Base-by-base conservation (phyloP, 2,888 invertebrate genomes). In the Agrochola circellaris region DNA sequence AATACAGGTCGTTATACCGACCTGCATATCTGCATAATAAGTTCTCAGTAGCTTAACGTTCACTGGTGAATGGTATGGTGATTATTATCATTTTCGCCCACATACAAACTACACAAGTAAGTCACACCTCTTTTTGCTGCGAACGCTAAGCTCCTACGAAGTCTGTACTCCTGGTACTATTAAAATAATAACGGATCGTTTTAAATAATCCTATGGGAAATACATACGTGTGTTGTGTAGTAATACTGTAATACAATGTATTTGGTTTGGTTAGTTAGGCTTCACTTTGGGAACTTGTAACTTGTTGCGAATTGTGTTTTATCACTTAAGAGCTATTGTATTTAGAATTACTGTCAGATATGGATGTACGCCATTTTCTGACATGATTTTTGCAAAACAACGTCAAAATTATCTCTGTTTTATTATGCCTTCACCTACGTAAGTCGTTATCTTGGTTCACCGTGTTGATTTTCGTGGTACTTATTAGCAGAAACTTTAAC, bases 1-100 rank as follows among this genome's bases (percentile, higher is more conserved):
- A 66, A 75, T 81, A 60, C 78, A 81, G 75, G 68, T 69, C 75
- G 70, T 84, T 81, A 79, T 65, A 62, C 82, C 80, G 68, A 88
- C 77, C 80, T 87, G 85, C 74, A 81, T 88, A 78, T 81, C 79
- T 87, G 87, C 78, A 82, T 87, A 87, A 38, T 42, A 71, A 86
- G 26, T 68, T 45, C 34, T 38, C 34, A 54, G 79, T 80, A 82
- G 81, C 73, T 56, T 75, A 77, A 73, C 68, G 71, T 80, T 76
- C 79, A 75, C 51, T 80, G n/a, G 76, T 75, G 73, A 84, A 62
- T 70, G 45, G 73, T 70, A 60, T 70, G 42, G 73, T 72, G 64
- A 85, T 82, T 78, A 81, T 73, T 84, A 68, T 73, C 75, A 75
- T 81, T 81, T 70, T 77, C 82, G 80, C 87, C 75, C 82, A 82